Evolutionary conservation across 2,113 vertebrate genomes (phyloP), one percentile per base, ranked within the genome.

Genomic region (Romanogobio albipinnatus): DNA sequence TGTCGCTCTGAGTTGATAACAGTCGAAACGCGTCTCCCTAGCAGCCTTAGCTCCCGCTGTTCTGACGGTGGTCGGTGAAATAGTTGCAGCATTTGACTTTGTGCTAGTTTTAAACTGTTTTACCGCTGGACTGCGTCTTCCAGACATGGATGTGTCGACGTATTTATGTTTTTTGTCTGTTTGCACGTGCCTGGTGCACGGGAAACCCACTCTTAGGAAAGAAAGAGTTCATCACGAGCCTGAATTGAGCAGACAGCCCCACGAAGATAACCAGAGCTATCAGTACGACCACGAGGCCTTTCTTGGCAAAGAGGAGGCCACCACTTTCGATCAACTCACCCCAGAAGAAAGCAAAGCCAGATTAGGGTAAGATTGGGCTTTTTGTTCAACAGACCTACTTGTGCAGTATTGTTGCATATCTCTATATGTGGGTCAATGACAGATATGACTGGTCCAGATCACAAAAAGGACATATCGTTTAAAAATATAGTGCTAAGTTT

Each of bases 221-320:
- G 97, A 98, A 77, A 92, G 97, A 88, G 95, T 96, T 10, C 92
- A 94, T 59, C 94, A 94, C 5, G 97, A 97, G 62, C 90, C 95
- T 0, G 93, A 95, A 10, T 90, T 96, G 80, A 92, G 89, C 90
- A 93, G 90, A 53, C 92, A 89, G 86, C 87, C 92, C 49, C 93
- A 95, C 59, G 96, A 97, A 26, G 96, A 98, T 87, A 95, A 95
- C 64, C 95, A 94, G 76, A 97, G 96, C 93, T 96, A 96, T 93
- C 96, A 97, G 89, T 97, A 96, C 89, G 98, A 99, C 90, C 98
- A 99, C 87, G 98, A 98, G 95, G 97, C 97, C 92, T 99, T 99
- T 91, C 92, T 98, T 82, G 98, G 98, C 73, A 98, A 97, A 90
- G 97, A 99, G 61, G 97, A 97, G 84, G 96, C 97, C 89, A 96